Base-by-base conservation (phyloP, 2,888 invertebrate genomes). In the Hemaris fuciformis region DNA sequence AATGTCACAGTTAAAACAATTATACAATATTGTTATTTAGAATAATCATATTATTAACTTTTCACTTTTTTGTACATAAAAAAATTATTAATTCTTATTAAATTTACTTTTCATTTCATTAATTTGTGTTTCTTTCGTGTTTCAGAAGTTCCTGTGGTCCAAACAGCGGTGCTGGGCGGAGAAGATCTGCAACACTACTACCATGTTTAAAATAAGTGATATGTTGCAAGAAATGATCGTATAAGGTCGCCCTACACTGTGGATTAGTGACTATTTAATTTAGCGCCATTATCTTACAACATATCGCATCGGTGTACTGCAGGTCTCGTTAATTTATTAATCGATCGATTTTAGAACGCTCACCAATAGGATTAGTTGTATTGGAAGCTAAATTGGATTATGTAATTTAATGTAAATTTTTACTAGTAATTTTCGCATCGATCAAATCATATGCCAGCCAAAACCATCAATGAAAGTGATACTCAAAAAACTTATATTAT, bases 111-210 rank as follows among this genome's bases (percentile, higher is more conserved):
- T 3, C 5, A n/a, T 7, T 48, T n/a, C n/a, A 53, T 27, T 27
- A 10, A 31, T 53, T 4, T 48, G 38, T n/a, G 38, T 34, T 53
- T 62, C 20, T 27, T 62, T 60, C 56, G 43, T 31, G 66, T 90
- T 87, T 25, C 90, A 92, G 91, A 91, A 73, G 66, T 85, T 69
- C 89, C 91, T 64, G 74, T 74, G 42, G 3, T 38, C 38, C 83
- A 88, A 61, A 79, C 81, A 57, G 72, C 81, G 61, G 81, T 80
- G 64, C 71, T 89, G 64, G 85, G 83, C 62, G 77, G 82, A 61
- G 91, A 90, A 70, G 86, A 89, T 59, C 72, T 90, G 73, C 89
- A 91, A 70, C 85, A 90, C 69, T 90, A 90, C 74, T 77, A 80
- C 65, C 76, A 75, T 62, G 73, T 74, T 59, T 87, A 84, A 74